These are phyloP conservation scores for Pavo muticus DNA, from an alignment of 2,113 vertebrate species.

Conservation along the genomic window DNA sequence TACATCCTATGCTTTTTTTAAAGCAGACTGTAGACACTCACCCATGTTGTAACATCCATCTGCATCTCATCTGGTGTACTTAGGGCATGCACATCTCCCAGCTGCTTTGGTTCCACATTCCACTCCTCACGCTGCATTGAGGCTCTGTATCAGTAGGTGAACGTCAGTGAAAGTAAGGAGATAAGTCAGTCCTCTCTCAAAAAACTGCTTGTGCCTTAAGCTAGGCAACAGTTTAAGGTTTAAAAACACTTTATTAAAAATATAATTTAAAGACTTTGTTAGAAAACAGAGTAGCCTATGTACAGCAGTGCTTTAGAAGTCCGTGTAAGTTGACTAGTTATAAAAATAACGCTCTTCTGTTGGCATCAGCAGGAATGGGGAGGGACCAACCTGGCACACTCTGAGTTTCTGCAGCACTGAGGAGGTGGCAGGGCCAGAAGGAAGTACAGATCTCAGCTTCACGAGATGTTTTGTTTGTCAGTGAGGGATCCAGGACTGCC, in stretches of 20 bases:
- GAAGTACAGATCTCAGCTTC: not conserved
- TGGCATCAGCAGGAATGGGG: not conserved
- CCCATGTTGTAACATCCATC: not conserved
- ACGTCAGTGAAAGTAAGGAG: not conserved
- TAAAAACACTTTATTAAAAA: conserved; percentile 59
- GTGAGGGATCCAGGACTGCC: not conserved
- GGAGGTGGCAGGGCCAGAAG: not conserved
- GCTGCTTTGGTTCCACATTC: not conserved
- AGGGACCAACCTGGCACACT: not conserved
- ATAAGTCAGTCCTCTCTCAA: not conserved
- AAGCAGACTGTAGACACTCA: not conserved
- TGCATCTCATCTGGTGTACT: not conserved
- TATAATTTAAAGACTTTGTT: conserved; percentile 43
- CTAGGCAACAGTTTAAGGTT: not conserved
- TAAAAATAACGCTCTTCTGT: conserved; percentile 10
- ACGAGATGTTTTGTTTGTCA: not conserved
- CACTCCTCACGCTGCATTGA: accelerated
- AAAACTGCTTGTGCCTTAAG: not conserved
- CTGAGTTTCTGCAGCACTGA: not conserved
- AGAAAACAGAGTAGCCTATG: conserved; percentile 33
- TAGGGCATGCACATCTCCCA: not conserved
- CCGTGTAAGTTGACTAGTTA: not conserved
- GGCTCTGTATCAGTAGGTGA: not conserved
- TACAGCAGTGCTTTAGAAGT: not conserved
- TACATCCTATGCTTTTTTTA: not conserved